Percentiles rank a stretch among this genome's conserved stretches.
phyloP scores from a whole-genome alignment of 2,797 vertebrate species.

The Menidia menidia region DNA sequence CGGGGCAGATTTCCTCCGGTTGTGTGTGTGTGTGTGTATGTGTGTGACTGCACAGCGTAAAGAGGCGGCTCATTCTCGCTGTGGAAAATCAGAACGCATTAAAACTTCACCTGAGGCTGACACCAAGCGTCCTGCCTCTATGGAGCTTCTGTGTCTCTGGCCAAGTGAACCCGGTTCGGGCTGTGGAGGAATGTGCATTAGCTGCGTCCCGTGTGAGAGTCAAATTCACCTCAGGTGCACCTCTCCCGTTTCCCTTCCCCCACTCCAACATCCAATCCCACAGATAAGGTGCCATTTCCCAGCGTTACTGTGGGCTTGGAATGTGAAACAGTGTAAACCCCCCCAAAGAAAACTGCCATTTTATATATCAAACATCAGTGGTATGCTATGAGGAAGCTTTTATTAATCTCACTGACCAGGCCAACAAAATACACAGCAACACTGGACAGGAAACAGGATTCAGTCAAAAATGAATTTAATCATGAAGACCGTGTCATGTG shows the following conservation, averaged over 20 bases:
- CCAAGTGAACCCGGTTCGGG: conserved; percentile 81
- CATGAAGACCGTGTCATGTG: conserved; percentile 36
- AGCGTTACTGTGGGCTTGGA: conserved; percentile 66
- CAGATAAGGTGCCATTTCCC: conserved; percentile 79
- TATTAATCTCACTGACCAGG: conserved; percentile 12
- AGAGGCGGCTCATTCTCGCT: conserved; percentile 78
- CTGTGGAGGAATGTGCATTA: conserved; percentile 86
- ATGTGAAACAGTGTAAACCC: conserved; percentile 58
- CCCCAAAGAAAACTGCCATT: conserved; percentile 58
- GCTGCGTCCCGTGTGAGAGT: conserved; percentile 81
- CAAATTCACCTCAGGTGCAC: conserved; percentile 83
- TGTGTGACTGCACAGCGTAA: conserved; percentile 46
- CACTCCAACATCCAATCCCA: conserved; percentile 79
- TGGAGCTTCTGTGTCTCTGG: conserved; percentile 83
- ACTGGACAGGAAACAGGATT: not conserved
- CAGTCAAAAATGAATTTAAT: conserved; percentile 65
- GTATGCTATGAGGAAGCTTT: conserved; percentile 20
- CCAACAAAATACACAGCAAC: not conserved
- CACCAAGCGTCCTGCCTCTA: conserved; percentile 80
- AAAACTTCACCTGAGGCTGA: conserved; percentile 83
- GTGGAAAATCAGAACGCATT: conserved; percentile 81
- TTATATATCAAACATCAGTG: conserved; percentile 57
- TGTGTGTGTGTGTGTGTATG: conserved; percentile 30
- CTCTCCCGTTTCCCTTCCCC: conserved; percentile 70
- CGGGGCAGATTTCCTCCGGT: conserved; percentile 75